A percentile compares a stretch with the other conserved stretches of the same genome.
Evolutionary conservation across 2,888 invertebrate species (phyloP).

Genomic region (Acanthosepion esculentum): DNA sequence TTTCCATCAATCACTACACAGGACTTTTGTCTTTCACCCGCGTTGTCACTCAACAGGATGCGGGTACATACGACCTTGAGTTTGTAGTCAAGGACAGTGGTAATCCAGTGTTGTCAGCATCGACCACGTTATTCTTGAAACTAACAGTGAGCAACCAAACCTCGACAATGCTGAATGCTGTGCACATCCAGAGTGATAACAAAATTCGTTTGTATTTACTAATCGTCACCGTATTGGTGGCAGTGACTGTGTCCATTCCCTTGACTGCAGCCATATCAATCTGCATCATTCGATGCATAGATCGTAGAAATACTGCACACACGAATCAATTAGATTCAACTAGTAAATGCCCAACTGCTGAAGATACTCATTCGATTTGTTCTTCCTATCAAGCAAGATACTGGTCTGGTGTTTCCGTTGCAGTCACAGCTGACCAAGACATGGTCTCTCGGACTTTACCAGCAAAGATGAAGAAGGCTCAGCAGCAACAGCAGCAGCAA

Average conservation of each 20-base stretch:
- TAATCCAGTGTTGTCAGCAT: background rate
- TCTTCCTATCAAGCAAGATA: background rate
- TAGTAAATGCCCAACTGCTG: background rate
- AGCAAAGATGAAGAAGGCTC: background rate
- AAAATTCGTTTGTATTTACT: background rate
- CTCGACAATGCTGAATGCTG: background rate
- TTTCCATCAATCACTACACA: background rate
- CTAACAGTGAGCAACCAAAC: background rate
- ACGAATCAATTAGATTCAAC: background rate
- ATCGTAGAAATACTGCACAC: background rate
- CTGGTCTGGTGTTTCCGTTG: background rate
- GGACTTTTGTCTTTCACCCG: background rate
- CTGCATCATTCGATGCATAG: background rate
- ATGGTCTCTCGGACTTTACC: conserved; percentile 33
- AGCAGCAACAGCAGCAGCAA: background rate
- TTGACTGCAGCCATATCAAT: background rate
- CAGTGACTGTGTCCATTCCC: background rate
- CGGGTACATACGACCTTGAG: background rate
- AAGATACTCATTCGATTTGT: background rate
- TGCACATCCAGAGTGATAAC: background rate
- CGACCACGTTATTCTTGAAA: background rate
- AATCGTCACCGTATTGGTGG: background rate
- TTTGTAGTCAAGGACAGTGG: background rate
- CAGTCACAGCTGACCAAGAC: background rate
- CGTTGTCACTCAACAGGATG: background rate